Evolutionary conservation across 2,113 vertebrate genomes (phyloP).

Genomic region (Odobenus rosmarus): DNA sequence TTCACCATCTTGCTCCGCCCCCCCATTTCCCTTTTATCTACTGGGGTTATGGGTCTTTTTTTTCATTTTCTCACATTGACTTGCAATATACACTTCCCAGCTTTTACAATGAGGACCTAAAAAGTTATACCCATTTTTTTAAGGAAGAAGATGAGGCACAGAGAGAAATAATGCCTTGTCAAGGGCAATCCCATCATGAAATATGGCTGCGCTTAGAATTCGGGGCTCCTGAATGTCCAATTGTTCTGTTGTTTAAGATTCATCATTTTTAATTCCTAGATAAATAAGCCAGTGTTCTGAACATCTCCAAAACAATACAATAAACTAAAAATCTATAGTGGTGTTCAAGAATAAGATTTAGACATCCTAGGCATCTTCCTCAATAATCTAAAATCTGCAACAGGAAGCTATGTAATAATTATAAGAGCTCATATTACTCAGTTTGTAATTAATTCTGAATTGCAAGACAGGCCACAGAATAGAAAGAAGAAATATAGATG

Average conservation of each 20-base stretch:
- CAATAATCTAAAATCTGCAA: background rate
- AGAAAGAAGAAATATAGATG: background rate
- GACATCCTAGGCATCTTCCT: background rate
- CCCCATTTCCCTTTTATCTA: background rate
- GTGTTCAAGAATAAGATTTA: background rate
- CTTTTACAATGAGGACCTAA: background rate
- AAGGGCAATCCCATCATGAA: background rate
- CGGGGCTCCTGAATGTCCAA: background rate
- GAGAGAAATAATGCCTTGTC: background rate
- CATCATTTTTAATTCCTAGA: background rate
- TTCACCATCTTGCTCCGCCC: too few relatives aligned
- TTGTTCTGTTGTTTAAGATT: background rate
- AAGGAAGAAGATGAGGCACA: background rate
- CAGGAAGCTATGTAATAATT: background rate
- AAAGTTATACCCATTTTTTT: background rate
- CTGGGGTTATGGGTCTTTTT: background rate
- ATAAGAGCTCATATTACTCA: background rate
- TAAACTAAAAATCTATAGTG: background rate
- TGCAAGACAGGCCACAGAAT: background rate
- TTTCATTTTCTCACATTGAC: background rate
- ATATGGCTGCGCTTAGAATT: background rate
- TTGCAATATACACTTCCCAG: background rate
- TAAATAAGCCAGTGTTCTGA: background rate
- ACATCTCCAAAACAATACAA: background rate
- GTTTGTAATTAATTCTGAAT: background rate